phyloP scores from a whole-genome alignment of 2,797 vertebrate species.

The Chaetophractus vellerosus region DNA sequence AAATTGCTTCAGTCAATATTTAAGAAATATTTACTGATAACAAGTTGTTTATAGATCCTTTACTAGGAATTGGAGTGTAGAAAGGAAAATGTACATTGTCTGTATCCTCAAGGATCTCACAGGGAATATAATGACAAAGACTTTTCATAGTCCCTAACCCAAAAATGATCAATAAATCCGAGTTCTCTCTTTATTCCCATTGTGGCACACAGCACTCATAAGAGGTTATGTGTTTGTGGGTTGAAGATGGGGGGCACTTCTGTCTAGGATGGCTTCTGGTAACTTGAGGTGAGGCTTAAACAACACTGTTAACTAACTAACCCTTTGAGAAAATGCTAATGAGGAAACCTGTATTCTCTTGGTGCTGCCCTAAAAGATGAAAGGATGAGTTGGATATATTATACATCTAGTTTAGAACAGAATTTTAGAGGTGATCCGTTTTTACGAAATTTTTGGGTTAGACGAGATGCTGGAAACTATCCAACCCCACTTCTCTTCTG shows the following conservation, averaged over 20 bases:
- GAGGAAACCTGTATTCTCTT: not conserved
- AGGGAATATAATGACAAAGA: not conserved
- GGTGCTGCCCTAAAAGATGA: rapidly evolving
- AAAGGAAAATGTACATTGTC: not conserved
- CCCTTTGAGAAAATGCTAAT: not conserved
- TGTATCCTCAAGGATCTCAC: too few species aligned
- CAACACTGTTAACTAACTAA: rapidly evolving
- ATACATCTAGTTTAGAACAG: not conserved
- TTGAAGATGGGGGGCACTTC: not conserved
- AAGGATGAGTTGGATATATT: too few species aligned
- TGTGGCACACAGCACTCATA: not conserved
- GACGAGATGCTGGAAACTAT: not conserved
- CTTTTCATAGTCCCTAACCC: not conserved
- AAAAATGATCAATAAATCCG: rapidly evolving
- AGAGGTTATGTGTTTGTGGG: not conserved
- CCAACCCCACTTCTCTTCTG: not conserved
- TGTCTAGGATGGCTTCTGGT: not conserved
- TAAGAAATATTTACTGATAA: not conserved
- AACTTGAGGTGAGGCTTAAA: not conserved
- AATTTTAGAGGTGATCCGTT: not conserved
- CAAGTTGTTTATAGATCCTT: not conserved
- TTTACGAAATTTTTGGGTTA: not conserved
- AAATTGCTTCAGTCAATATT: not conserved
- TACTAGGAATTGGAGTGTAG: too few species aligned
- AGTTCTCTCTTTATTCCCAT: not conserved